A percentile compares a stretch with the other conserved stretches of the same genome.
Evolutionary conservation across 1,140 invertebrate genomes (phyloP).

Genomic region (Drosophila miranda): DNA sequence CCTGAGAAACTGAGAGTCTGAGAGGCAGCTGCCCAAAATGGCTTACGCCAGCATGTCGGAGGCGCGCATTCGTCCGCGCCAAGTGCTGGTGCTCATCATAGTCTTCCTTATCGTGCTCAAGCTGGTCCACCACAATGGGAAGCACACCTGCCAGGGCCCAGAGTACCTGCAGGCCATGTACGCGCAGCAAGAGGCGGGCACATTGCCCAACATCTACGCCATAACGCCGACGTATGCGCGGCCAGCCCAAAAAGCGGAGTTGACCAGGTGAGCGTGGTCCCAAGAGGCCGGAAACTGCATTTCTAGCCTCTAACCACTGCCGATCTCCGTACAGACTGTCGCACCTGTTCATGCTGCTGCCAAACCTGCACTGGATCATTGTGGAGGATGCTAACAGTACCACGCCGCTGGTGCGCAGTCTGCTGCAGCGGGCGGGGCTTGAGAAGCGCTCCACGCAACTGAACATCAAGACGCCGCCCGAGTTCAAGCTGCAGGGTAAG

Average conservation of each 20-base stretch:
- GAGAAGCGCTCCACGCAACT: conserved; percentile 68
- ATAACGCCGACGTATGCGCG: conserved; percentile 96
- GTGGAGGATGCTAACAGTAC: conserved; percentile 93
- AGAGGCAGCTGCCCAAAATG: not conserved
- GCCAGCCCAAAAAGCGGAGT: conserved; percentile 96
- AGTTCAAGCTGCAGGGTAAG: conserved; percentile 86
- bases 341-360: conserved; percentile 93
- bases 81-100: conserved; percentile 74
- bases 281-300: conserved; percentile 9
- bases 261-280: conserved; percentile 88
- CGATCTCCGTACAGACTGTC: conserved; percentile 86
- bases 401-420: conserved; percentile 89
- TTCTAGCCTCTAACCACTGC: not conserved
- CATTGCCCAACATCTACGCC: conserved; percentile 89
- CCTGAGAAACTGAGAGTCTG: too few species aligned
- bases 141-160: conserved; percentile 69
- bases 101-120: conserved; percentile 70
- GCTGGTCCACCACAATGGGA: conserved; percentile 72
- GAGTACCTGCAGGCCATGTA: conserved; percentile 79
- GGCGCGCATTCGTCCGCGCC: conserved; percentile 74
- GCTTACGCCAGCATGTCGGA: conserved; percentile 60
- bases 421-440: conserved; percentile 87
- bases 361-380: conserved; percentile 97
- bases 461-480: conserved; percentile 84
- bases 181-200: conserved; percentile 66